A percentile compares a stretch with the other conserved stretches of the same genome.
phyloP scores from a whole-genome alignment of 2,797 vertebrate genomes.

The Phalanger gymnotis region DNA sequence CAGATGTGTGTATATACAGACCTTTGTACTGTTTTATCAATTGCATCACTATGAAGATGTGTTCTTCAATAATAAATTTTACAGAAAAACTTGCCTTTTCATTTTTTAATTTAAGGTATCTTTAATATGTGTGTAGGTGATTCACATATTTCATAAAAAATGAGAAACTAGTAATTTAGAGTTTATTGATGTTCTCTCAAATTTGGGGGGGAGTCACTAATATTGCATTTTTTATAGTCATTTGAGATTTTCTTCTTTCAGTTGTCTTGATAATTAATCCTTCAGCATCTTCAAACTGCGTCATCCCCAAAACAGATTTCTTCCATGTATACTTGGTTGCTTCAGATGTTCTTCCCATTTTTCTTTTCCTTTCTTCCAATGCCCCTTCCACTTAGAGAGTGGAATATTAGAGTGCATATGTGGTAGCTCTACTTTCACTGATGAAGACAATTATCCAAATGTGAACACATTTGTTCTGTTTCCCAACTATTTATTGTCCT shows the following conservation, averaged over 20 bases:
- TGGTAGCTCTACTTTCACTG: background rate
- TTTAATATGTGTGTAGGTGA: background rate
- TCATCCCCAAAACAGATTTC: background rate
- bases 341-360: background rate
- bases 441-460: background rate
- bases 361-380: background rate
- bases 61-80: background rate
- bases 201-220: rapidly evolving
- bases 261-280: background rate
- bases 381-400: background rate
- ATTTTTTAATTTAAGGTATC: background rate
- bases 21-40: background rate
- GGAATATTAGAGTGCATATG: background rate
- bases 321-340: background rate
- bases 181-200: background rate
- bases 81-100: background rate
- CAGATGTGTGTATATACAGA: background rate
- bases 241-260: background rate
- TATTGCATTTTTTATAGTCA: background rate
- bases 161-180: background rate
- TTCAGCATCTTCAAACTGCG: background rate
- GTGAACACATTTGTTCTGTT: background rate
- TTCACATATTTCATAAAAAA: background rate
- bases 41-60: background rate
- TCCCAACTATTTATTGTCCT: background rate